Percentiles rank a stretch among this genome's conserved stretches.
These are phyloP conservation scores for Drosophila littoralis DNA, from an alignment of 1,140 invertebrate genomes.

Conservation along the genomic window DNA sequence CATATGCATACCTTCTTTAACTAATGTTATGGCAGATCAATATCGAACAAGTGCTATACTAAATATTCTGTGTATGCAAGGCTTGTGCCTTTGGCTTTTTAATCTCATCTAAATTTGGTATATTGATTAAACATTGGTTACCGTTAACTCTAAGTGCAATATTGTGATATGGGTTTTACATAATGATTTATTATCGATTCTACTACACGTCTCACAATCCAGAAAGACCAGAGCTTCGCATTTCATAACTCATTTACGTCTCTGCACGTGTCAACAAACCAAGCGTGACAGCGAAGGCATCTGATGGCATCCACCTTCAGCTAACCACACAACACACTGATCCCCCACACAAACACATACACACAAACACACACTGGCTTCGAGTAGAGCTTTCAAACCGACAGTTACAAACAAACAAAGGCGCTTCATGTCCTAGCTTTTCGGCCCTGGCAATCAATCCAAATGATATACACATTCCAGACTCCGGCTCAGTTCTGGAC, in stretches of 20 bases:
- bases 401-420: constrained; percentile 65
- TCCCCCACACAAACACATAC: constrained; percentile 39
- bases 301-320: constrained; percentile 60
- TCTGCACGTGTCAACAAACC: constrained; percentile 61
- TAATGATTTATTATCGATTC: constrained; percentile 20
- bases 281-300: constrained; percentile 61
- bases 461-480: constrained; percentile 80
- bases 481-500: constrained; percentile 45
- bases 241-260: constrained; percentile 65
- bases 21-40: no score
- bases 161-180: neutral
- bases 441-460: constrained; percentile 67
- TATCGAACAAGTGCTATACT: no score
- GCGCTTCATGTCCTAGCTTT: constrained; percentile 28
- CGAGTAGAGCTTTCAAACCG: constrained; percentile 2
- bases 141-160: neutral
- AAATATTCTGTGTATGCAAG: neutral
- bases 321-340: constrained; percentile 41
- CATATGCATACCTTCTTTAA: no score
- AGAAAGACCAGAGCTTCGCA: constrained; percentile 16
- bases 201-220: neutral
- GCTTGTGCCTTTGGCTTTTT: neutral
- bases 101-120: neutral
- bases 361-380: neutral
- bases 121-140: neutral